These are phyloP conservation scores for Stictocephala bisonia DNA, from an alignment of 2,888 invertebrate genomes.

Conservation along the genomic window DNA sequence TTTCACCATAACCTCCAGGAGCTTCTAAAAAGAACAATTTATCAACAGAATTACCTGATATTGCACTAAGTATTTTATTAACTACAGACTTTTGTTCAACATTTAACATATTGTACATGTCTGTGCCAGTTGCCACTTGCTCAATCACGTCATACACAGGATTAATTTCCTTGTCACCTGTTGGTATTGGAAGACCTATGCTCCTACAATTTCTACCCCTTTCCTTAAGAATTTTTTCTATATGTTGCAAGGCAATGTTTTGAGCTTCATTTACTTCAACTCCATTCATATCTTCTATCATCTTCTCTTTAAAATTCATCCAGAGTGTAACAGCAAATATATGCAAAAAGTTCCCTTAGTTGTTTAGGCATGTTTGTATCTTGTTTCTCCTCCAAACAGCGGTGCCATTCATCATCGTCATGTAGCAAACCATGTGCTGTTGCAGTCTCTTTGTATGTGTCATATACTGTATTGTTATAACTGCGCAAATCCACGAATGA, in stretches of 20 bases:
- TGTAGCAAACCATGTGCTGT: slow-evolving; percentile 33
- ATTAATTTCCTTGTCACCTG: not conserved
- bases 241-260: not conserved
- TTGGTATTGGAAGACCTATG: not conserved
- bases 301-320: slow-evolving; percentile 34
- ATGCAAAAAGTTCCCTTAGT: slow-evolving; percentile 40
- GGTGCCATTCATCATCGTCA: slow-evolving; percentile 40
- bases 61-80: not conserved
- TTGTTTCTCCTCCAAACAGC: slow-evolving; percentile 27
- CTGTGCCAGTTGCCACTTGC: not conserved
- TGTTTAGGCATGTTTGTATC: slow-evolving; percentile 21
- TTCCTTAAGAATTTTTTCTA: not conserved
- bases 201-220: not conserved
- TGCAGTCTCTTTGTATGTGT: slow-evolving; percentile 15
- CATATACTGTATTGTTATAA: not conserved
- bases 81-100: not conserved
- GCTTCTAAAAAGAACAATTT: slow-evolving; percentile 25
- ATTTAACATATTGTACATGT: not conserved
- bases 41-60: not conserved
- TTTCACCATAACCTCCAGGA: slow-evolving; percentile 31
- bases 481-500: slow-evolving; percentile 43
- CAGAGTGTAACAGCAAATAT: slow-evolving; percentile 28
- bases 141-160: not conserved
- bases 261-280: not conserved
- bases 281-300: not conserved